Conservation (phyloP, 2,797 vertebrate species). For the Aphelocoma californica region DNA sequence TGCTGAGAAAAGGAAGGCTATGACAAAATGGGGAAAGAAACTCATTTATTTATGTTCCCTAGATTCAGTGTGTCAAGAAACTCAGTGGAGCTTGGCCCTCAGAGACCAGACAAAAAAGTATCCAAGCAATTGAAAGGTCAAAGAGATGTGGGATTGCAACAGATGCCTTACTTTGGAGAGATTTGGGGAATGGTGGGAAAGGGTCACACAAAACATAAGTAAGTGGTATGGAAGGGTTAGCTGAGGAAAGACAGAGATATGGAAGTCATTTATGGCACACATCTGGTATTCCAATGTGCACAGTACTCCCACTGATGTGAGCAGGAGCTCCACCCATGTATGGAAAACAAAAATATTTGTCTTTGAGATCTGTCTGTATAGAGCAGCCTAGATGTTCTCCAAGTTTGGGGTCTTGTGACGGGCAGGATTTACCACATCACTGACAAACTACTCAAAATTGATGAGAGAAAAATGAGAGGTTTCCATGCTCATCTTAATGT, state of each 20-base stretch:
- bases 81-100: neutral
- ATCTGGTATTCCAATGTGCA: constrained; percentile 17
- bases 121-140: constrained; percentile 42
- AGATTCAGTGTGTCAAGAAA: neutral
- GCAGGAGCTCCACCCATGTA: neutral
- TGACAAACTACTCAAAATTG: neutral
- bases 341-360: constrained; percentile 1
- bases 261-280: neutral
- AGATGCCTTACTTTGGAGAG: neutral
- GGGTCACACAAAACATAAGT: neutral
- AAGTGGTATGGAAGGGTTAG: constrained; percentile 5
- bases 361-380: neutral
- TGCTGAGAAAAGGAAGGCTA: constrained; percentile 8
- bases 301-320: neutral
- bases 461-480: neutral
- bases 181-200: constrained; percentile 14
- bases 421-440: neutral
- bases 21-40: constrained; percentile 34
- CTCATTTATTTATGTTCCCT: constrained; percentile 11
- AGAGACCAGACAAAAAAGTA: neutral
- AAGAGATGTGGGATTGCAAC: constrained; percentile 30
- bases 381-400: neutral
- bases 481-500: neutral
- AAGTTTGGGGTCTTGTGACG: neutral
- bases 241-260: constrained; percentile 17